Conservation (phyloP, 2,113 vertebrate genomes). For the Hymenochirus boettgeri region DNA sequence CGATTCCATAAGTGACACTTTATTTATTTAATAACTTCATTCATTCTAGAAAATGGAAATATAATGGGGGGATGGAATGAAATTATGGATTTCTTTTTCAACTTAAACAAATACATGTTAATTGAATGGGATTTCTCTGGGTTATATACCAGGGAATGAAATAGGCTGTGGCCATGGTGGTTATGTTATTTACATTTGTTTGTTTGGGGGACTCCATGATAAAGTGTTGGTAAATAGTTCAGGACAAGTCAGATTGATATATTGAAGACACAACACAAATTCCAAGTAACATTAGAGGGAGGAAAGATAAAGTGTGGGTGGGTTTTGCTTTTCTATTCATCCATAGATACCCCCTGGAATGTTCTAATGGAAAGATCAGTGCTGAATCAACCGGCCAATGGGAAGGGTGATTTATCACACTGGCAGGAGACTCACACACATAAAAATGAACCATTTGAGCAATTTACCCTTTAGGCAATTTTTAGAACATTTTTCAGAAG, state of each 20-base stretch:
- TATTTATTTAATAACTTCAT: too few species aligned
- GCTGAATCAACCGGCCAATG: slow-evolving; percentile 24
- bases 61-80: too few species aligned
- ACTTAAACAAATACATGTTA: too few species aligned
- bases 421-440: slow-evolving; percentile 29
- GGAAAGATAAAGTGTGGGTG: not conserved
- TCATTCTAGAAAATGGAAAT: too few species aligned
- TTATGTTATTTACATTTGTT: too few species aligned
- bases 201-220: too few species aligned
- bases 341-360: slow-evolving; percentile 9
- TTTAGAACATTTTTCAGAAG: slow-evolving; percentile 20
- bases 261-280: not conserved
- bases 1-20: too few species aligned
- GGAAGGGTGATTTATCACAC: slow-evolving; percentile 26
- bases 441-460: slow-evolving; percentile 28
- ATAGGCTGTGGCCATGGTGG: too few species aligned
- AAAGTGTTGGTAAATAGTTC: too few species aligned
- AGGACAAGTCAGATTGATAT: not conserved
- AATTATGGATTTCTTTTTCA: too few species aligned
- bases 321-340: not conserved
- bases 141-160: too few species aligned
- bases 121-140: too few species aligned
- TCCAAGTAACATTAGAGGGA: not conserved
- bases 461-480: slow-evolving; percentile 5
- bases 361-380: slow-evolving; percentile 36